Conservation (phyloP, 2,113 vertebrate genomes). For the Lates calcarifer region DNA sequence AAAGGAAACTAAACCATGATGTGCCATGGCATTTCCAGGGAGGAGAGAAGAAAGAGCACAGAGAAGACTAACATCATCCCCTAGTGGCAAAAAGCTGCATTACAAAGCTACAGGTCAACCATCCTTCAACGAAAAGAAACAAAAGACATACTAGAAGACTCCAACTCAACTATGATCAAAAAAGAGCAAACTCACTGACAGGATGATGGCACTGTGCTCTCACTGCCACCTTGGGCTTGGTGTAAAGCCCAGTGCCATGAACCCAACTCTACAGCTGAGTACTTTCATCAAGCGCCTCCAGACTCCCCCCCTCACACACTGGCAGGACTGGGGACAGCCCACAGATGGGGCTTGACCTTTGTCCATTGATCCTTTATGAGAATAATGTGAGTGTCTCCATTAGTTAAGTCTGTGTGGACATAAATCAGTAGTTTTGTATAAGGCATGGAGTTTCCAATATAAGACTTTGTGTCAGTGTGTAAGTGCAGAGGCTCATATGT, state of each 20-base stretch:
- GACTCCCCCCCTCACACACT: constrained; percentile 84
- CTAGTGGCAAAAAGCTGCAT: constrained; percentile 74
- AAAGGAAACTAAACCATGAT: constrained; percentile 69
- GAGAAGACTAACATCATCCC: constrained; percentile 77
- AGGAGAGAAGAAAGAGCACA: constrained; percentile 82
- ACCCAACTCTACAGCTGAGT: constrained; percentile 81
- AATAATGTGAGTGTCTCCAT: constrained; percentile 30
- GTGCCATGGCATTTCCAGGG: constrained; percentile 68
- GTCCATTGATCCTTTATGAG: constrained; percentile 66
- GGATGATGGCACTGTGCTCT: constrained; percentile 83
- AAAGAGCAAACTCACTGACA: constrained; percentile 82
- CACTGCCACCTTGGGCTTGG: constrained; percentile 59
- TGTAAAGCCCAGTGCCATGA: constrained; percentile 84
- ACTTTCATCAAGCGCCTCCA: constrained; percentile 87
- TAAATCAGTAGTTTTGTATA: constrained; percentile 18
- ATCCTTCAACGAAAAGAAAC: constrained; percentile 61
- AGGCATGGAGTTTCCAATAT: neutral
- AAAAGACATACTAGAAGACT: constrained; percentile 76
- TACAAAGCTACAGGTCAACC: constrained; percentile 69
- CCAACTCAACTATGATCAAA: constrained; percentile 79
- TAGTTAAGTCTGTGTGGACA: neutral
- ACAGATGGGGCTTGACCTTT: constrained; percentile 36
- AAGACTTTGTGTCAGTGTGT: constrained; percentile 17
- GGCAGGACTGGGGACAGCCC: constrained; percentile 76
- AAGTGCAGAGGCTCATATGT: neutral